Base-by-base conservation (phyloP, 2,113 vertebrate genomes). In the Alethe castanea region DNA sequence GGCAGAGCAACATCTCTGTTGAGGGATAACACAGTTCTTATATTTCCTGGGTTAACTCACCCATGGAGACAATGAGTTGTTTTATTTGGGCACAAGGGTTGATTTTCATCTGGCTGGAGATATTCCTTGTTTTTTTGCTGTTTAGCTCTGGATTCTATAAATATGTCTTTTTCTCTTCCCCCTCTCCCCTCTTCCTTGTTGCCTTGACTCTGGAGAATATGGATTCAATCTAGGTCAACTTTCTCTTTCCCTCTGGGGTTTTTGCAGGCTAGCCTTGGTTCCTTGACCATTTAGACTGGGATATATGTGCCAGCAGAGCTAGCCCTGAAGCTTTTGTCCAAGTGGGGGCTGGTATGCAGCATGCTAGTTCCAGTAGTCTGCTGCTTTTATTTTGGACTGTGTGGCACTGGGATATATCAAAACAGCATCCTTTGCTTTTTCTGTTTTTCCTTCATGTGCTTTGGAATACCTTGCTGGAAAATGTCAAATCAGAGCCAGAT, bases 71-170 rank as follows among this genome's bases (percentile, higher is more conserved):
- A 33, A 20, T 33, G 60, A 35, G 17, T 48, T 69, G 26, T 11
- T 53, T 82, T 67, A 54, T 82, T 61, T 54, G 40, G 33, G 74
- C n/a, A 35, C 16, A 19, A 1, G 1, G 3, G 2, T 19, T 73
- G 8, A 19, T 86, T 90, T 85, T 65, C 54, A 26, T 59, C 20
- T 42, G 35, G 5, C 36, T 80, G 40, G 77, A 60, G 53, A 53
- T 53, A 80, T 33, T 85, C 5, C 28, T 90, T 71, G 14, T 25
- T 57, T 65, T 44, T 26, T 35, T 59, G 33, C n/a, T 87, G 0
- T 57, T 88, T 72, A 80, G 25, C 25, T 81, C 42, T 81, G 56
- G 15, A 48, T 84, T 94, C 70, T 69, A 13, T 92, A 61, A 91
- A n/a, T 65, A 5, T 12, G 2, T 7, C 4, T 18, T 20, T 26